Evolutionary conservation across 2,888 invertebrate species (phyloP).

Genomic region (Drosophila neutralis): DNA sequence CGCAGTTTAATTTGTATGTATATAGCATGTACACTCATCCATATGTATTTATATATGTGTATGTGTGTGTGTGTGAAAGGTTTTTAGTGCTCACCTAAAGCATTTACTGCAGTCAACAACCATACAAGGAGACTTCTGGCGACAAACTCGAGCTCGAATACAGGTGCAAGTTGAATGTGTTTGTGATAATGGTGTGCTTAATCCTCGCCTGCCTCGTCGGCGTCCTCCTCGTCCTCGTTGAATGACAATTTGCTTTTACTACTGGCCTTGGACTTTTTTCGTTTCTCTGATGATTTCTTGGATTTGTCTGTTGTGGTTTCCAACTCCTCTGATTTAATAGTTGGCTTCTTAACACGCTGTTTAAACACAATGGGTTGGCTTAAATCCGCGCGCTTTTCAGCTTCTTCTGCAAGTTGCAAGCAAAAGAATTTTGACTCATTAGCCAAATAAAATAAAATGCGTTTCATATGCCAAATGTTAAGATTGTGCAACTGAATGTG

Average conservation of each 20-base stretch:
- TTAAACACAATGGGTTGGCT: slow-evolving; percentile 87
- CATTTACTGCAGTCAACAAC: slow-evolving; percentile 43
- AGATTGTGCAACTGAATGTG: slow-evolving; percentile 18
- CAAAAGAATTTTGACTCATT: slow-evolving; percentile 28
- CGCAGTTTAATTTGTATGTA: slow-evolving; percentile 44
- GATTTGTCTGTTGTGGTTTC: slow-evolving; percentile 20
- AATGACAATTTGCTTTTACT: slow-evolving; percentile 85
- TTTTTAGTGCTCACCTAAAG: slow-evolving; percentile 52
- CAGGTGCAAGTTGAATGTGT: slow-evolving; percentile 3
- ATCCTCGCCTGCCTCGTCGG: slow-evolving; percentile 66
- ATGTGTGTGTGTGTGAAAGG: slow-evolving; percentile 25
- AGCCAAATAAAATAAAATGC: slow-evolving; percentile 7
- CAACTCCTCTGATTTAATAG: slow-evolving; percentile 28
- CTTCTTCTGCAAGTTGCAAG: slow-evolving; percentile 86
- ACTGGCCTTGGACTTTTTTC: slow-evolving; percentile 72
- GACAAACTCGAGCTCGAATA: slow-evolving; percentile 15
- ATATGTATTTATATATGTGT: slow-evolving; percentile 1
- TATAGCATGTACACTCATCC: slow-evolving; percentile 1
- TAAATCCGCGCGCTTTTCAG: slow-evolving; percentile 87
- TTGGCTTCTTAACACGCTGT: slow-evolving; percentile 63
- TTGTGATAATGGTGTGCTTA: slow-evolving; percentile 17
- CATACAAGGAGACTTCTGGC: slow-evolving; percentile 40
- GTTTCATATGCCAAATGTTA: neutral
- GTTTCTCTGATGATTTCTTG: slow-evolving; percentile 42
- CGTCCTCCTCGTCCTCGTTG: slow-evolving; percentile 85